Base-by-base conservation (phyloP, 2,113 vertebrate genomes). In the Alligator sinensis region DNA sequence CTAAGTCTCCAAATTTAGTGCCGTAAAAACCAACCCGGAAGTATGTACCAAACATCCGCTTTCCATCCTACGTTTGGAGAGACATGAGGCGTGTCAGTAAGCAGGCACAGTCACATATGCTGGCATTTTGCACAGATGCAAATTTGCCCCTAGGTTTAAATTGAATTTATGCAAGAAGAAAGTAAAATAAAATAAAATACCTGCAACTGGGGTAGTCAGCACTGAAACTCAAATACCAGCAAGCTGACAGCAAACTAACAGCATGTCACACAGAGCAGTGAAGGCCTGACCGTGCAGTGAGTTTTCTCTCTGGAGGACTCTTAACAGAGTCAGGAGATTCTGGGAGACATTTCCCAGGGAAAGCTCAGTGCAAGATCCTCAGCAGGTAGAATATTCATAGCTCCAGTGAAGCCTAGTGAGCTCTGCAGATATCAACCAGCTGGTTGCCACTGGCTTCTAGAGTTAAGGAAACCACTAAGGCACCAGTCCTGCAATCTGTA, bases 41-140 rank as follows among this genome's bases (percentile, higher is more conserved):
- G 98, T 99, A 99, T 60, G 99, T 99, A 89, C 99, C 99, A 97
- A 99, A 99, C 99, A 99, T 99, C 97, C 99, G 98, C 99, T 99
- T 99, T 97, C 99, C 99, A 91, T 98, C 98, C 99, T 99, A 96
- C 68, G 90, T 95, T 91, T 93, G 96, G 97, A 97, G 96, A 98
- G 97, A 96, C 88, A 61, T 89, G 93, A 90, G 81, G 92, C 91
- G 96, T 77, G 91, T 97, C 90, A 97, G 90, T 66, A 77, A 61
- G 93, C 89, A 88, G 58, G 88, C 6, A 61, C 82, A 58, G 62
- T 64, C 11, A 11, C 0, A 2, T 55, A 82, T 6, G 79, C 12
- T 78, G 21, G 47, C n/a, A 47, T 89, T 22, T 22, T 30, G 59
- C n/a, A 47, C 0, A 7, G 77, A 86, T 93, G 96, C 81, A 94